Conservation (phyloP, 2,113 vertebrate genomes). For the Tauraco erythrolophus region DNA sequence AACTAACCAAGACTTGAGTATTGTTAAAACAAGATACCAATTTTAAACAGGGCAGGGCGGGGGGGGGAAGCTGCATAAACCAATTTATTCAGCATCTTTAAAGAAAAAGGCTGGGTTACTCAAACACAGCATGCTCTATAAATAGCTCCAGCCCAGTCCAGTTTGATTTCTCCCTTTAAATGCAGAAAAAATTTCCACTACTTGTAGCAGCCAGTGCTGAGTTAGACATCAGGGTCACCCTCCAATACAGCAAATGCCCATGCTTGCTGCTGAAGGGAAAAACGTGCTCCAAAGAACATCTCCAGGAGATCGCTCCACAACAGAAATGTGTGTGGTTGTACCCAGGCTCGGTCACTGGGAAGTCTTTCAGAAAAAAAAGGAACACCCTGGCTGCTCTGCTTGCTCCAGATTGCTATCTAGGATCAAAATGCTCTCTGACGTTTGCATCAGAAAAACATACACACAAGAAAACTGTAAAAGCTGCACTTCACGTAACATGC, state of each 20-base stretch:
- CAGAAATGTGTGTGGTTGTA: neutral
- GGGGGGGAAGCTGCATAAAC: neutral
- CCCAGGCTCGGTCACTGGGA: rapidly evolving
- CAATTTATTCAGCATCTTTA: neutral
- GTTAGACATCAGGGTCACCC: neutral
- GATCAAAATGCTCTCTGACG: neutral
- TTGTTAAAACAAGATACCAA: neutral
- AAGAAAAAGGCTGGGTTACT: neutral
- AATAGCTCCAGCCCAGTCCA: neutral
- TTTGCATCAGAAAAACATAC: neutral
- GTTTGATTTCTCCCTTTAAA: neutral
- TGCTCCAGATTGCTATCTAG: neutral
- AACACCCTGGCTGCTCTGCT: neutral
- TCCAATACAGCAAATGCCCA: neutral
- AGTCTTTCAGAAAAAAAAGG: neutral
- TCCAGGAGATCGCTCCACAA: neutral
- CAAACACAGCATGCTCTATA: neutral
- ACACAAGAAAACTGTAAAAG: neutral
- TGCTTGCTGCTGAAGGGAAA: neutral
- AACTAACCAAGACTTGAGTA: neutral
- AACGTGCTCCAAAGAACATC: neutral
- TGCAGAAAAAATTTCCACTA: neutral
- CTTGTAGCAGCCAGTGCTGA: neutral
- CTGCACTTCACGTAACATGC: rapidly evolving
- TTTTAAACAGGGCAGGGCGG: neutral